Conservation (phyloP, 1,140 invertebrate species). For the Pteromalus puparum region DNA sequence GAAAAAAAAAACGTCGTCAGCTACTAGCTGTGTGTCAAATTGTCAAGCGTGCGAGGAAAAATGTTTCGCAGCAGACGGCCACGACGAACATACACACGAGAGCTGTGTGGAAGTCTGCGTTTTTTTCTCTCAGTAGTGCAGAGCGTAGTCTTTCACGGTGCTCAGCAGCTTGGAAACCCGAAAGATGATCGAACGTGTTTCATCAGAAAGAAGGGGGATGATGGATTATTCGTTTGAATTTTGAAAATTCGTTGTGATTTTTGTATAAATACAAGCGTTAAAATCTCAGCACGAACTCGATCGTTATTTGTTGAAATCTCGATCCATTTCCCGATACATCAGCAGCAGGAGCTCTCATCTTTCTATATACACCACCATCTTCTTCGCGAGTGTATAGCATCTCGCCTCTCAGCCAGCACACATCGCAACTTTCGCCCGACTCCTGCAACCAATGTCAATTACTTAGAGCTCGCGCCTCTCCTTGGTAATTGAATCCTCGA, state of each 20-base stretch:
- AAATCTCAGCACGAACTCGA: background rate
- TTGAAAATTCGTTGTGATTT: background rate
- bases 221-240: background rate
- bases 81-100: background rate
- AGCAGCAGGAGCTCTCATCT: background rate
- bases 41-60: slow-evolving; percentile 18
- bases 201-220: background rate
- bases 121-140: background rate
- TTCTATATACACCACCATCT: background rate
- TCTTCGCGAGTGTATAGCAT: background rate
- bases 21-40: slow-evolving; percentile 12
- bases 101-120: background rate
- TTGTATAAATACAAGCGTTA: too few relatives aligned
- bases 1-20: background rate
- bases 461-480: background rate
- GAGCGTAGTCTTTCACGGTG: background rate
- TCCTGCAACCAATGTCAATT: slow-evolving; percentile 6
- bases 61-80: background rate
- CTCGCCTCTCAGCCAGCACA: too few relatives aligned
- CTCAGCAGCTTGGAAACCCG: background rate
- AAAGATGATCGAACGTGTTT: background rate
- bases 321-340: too few relatives aligned
- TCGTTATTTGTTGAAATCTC: background rate
- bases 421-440: background rate
- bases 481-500: background rate